Evolutionary conservation across 2,113 vertebrate species (phyloP), one percentile per base, ranked within the genome.

Genomic region (Colinus virginianus): DNA sequence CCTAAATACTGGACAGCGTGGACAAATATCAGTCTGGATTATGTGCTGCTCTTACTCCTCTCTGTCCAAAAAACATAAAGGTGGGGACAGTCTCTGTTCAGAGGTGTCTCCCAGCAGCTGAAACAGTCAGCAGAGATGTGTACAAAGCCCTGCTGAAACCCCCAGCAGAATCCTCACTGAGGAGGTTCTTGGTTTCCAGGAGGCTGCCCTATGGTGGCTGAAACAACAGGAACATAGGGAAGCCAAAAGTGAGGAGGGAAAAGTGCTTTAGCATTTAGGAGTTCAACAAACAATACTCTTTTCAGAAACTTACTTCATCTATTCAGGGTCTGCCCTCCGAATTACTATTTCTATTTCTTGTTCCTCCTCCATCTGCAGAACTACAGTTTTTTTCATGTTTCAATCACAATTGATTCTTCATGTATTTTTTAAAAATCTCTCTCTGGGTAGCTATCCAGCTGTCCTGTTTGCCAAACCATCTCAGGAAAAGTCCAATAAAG

Each of bases 11-110:
- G 21, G 13, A 9, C 38, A 20, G 12, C 3, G 17, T 43, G 70
- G 16, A 83, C 3, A 70, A 59, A 85, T 10, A 4, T 8, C 32
- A 26, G 4, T 40, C 42, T 77, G 58, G 48, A 5, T 77, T 78
- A 34, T 0, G 1, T 17, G 36, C 18, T 84, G 43, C 6, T 3
- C 10, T 75, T 40, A 68, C 6, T 32, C 2, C 16, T 6, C 8
- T 11, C 3, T 34, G 11, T 23, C 21, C 30, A 8, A 75, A 75
- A 63, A 42, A 2, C 11, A 56, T 12, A 20, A 53, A 69, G 68
- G n/a, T 7, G 0, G 1, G 79, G 43, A 21, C 0, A 8, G 66
- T 5, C 4, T 67, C 51, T 59, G 25, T 16, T 91, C 45, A 43
- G 7, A 2, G 3, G 3, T n/a, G 20, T 34, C 5, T 85, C 21